Base-by-base conservation (phyloP, 2,797 vertebrate genomes). In the Hypotaenidia okinawae region DNA sequence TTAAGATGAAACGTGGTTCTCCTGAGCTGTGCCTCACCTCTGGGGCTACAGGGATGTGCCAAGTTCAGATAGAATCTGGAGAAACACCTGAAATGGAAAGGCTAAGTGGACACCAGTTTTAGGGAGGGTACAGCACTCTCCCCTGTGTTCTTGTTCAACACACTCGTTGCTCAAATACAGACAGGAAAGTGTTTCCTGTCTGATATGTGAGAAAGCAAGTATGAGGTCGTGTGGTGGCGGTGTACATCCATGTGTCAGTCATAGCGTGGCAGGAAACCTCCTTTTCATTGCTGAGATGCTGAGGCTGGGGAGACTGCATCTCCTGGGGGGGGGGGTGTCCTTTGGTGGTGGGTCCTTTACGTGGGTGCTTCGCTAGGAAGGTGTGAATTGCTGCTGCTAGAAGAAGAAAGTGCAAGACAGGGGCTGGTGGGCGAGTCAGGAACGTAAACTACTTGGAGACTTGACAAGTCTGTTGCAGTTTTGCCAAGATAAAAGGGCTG, bases 351-450 rank as follows among this genome's bases (percentile, higher is more conserved):
- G 57, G n/a, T 43, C 55, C 69, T 81, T 62, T 62, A 69, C 23
- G 5, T 18, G 1, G 0, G 32, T 4, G 79, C 67, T 84, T 73
- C 90, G 80, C 86, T 45, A 39, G 55, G 39, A 87, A 49, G 77
- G 59, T 90, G 90, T 23, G 84, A 94, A 91, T 57, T 41, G 63
- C 90, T 92, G 63, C 83, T 86, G 80, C 83, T 47, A 33, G 85
- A 9, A 86, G 63, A 8, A 17, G 66, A 39, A 91, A 78, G 86
- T 69, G 92, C 83, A 96, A 94, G 94, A 94, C 76, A 6, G 70
- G 52, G 25, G 2, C 74, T 37, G 74, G 55, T 95, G 77, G 86
- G 90, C 2, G 37, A 55, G 55, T 73, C 87, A 39, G 2, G 58
- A 90, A 21, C 17, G 9, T 59, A 57, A 93, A 93, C 11, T 23